These are phyloP conservation scores for Prorops nasuta DNA, from an alignment of 1,140 invertebrate species.

Conservation along the genomic window DNA sequence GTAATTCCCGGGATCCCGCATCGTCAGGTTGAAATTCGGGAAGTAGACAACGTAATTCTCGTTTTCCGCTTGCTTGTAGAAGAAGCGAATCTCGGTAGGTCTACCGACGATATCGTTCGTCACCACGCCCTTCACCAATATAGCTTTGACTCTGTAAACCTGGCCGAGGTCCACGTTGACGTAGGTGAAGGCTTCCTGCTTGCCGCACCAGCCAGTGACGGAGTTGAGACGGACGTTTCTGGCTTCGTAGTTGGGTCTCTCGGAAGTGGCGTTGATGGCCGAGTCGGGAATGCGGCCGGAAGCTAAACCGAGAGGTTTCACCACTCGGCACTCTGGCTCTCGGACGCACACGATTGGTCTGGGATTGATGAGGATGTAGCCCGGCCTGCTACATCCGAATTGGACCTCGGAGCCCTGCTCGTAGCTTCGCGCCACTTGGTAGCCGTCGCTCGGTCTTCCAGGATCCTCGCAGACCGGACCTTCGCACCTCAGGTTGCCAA, in stretches of 20 bases:
- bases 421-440: slow-evolving; percentile 85
- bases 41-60: slow-evolving; percentile 97
- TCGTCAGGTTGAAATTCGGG: slow-evolving; percentile 92
- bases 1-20: slow-evolving; percentile 90
- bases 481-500: slow-evolving; percentile 93
- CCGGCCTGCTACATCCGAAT: slow-evolving; percentile 86
- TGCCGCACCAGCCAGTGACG: slow-evolving; percentile 93
- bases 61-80: slow-evolving; percentile 90
- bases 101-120: slow-evolving; percentile 92
- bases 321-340: slow-evolving; percentile 91
- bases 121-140: slow-evolving; percentile 90
- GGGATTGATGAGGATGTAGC: slow-evolving; percentile 90
- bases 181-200: slow-evolving; percentile 92
- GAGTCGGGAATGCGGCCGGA: slow-evolving; percentile 91
- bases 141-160: slow-evolving; percentile 86
- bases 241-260: slow-evolving; percentile 88
- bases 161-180: slow-evolving; percentile 91
- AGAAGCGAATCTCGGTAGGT: slow-evolving; percentile 93
- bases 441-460: slow-evolving; percentile 87
- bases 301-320: slow-evolving; percentile 86
- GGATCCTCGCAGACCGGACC: slow-evolving; percentile 95
- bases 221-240: slow-evolving; percentile 88
- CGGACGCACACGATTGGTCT: slow-evolving; percentile 86
- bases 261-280: slow-evolving; percentile 94
- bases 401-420: slow-evolving; percentile 89